Evolutionary conservation across 2,888 invertebrate genomes (phyloP), one percentile per base, ranked within the genome.

Genomic region (Brachycybe producta): DNA sequence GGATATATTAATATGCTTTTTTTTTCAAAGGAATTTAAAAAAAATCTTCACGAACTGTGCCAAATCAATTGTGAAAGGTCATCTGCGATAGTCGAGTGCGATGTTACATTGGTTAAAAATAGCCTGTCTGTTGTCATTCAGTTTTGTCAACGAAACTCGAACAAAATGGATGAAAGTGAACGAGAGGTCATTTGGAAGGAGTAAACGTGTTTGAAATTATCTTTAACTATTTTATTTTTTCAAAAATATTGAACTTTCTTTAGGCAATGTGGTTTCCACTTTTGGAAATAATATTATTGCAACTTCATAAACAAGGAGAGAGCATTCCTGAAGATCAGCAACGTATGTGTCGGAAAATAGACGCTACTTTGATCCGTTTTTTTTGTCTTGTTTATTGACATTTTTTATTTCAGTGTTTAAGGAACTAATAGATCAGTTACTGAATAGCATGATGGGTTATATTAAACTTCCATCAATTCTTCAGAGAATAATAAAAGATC

Each of bases 141-240:
- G 51, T 61, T 72, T 41, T 71, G 71, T 56, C 71, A 72, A 59
- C 62, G 72, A 49, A 70, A 68, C 53, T 68, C 70, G n/a, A 60
- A 61, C 52, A 67, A 64, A 56, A 64, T 68, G 62, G 66, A 66
- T 50, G 67, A 66, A 54, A 59, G 60, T 15, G 66, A 66, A 51
- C 67, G 83, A 53, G 67, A 70, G 64, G 68, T 66, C 52, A 55
- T 32, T 27, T 19, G 2, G 11, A 4, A n/a, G 21, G 8, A 19
- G n/a, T 26, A n/a, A n/a, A 17, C 23, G 11, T 39, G n/a, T 38
- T 47, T 46, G 15, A 13, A 3, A n/a, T 39, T 17, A 48, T 24
- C 15, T 38, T 38, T 32, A n/a, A 38, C n/a, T 47, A 38, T 8
- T 13, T 24, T n/a, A 38, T 26, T 35, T 8, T 21, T n/a, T 36